These are phyloP conservation scores for Simalia tracyae DNA, from an alignment of 2,797 vertebrate genomes.

Conservation along the genomic window DNA sequence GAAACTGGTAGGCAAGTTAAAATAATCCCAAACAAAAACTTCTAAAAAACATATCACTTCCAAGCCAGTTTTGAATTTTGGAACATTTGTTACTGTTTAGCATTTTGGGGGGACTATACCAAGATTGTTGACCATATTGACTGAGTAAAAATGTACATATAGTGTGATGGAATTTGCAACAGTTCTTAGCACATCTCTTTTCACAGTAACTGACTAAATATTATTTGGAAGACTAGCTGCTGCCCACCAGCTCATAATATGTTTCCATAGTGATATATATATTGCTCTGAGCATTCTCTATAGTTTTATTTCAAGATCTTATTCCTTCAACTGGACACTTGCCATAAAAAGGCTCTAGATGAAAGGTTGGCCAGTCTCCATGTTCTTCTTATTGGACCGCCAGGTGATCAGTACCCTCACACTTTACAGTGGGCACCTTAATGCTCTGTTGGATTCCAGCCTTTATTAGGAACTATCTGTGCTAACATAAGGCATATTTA, in stretches of 20 bases:
- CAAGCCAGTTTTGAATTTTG: not conserved
- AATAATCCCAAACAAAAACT: not conserved
- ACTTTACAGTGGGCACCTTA: constrained; percentile 18
- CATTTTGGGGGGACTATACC: not conserved
- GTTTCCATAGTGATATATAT: constrained; percentile 26
- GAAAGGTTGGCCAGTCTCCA: constrained; percentile 24
- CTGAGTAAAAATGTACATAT: constrained; percentile 2
- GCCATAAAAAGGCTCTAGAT: constrained; percentile 35
- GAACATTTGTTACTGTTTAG: not conserved
- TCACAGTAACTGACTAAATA: constrained; percentile 22
- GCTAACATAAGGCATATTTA: constrained; percentile 31
- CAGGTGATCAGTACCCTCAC: constrained; percentile 24
- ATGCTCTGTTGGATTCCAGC: constrained; percentile 18
- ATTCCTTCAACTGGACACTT: constrained; percentile 26
- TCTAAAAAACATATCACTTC: not conserved
- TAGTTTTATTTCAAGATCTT: constrained; percentile 7
- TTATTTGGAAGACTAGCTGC: constrained; percentile 32
- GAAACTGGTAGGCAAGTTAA: not conserved
- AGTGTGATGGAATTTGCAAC: constrained; percentile 9
- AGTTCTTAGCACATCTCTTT: constrained; percentile 15
- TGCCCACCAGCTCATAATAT: constrained; percentile 17
- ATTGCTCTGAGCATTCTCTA: constrained; percentile 15
- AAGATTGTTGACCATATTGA: not conserved
- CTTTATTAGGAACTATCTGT: constrained; percentile 21
- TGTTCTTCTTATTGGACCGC: constrained; percentile 14